phyloP scores from a whole-genome alignment of 2,113 vertebrate species.

The Lanius ludovicianus region DNA sequence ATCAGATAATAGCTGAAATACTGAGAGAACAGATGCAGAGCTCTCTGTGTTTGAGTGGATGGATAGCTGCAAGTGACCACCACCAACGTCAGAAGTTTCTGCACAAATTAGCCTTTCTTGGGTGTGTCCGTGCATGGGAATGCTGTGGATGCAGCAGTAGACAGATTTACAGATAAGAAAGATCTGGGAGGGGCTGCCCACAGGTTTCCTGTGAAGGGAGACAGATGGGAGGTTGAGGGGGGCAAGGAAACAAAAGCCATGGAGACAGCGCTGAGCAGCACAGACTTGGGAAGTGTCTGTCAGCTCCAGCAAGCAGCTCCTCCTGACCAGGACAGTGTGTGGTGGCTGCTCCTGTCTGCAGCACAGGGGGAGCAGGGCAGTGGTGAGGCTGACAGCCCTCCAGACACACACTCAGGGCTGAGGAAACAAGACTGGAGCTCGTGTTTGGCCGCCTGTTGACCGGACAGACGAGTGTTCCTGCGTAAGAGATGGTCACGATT shows the following conservation, averaged over 20 bases:
- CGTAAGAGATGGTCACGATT: neutral
- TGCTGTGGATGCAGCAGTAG: neutral
- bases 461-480: neutral
- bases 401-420: neutral
- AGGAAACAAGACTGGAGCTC: neutral
- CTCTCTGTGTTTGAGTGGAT: neutral
- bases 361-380: neutral
- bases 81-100: neutral
- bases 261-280: neutral
- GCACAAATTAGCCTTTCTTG: neutral
- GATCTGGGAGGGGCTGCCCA: neutral
- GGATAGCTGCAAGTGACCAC: neutral
- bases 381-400: neutral
- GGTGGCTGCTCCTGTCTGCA: neutral
- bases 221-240: neutral
- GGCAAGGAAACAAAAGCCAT: neutral
- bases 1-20: neutral
- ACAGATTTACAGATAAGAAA: neutral
- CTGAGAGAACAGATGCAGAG: neutral
- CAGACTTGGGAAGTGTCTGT: neutral
- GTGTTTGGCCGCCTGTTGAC: fast-evolving
- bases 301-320: neutral
- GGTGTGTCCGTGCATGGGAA: neutral
- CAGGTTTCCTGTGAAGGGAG: neutral
- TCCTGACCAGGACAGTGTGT: neutral